Conservation (phyloP, 2,797 vertebrate species). For the Mycteria americana region DNA sequence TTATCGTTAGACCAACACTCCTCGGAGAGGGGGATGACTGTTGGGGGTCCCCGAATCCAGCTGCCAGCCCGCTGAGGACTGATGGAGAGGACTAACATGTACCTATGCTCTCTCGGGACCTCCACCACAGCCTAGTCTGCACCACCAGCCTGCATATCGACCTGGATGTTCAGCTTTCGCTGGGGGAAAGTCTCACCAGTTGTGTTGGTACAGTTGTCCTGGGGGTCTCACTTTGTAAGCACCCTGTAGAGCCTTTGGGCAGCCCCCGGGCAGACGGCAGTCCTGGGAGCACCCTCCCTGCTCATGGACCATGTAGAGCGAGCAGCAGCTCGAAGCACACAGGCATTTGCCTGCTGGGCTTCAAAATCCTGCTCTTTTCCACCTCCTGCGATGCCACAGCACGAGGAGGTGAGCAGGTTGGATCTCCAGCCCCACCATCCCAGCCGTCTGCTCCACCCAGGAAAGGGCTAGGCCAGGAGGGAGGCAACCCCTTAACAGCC, state of each 20-base stretch:
- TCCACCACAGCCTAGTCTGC: not conserved
- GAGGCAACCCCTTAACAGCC: not conserved
- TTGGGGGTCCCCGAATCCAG: not conserved
- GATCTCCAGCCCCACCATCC: not conserved
- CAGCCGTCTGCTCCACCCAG: not conserved
- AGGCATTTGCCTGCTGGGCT: not conserved
- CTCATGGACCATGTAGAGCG: not conserved
- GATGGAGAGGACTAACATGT: not conserved
- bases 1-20: not conserved
- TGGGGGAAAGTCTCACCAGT: not conserved
- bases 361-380: not conserved
- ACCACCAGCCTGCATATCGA: rapidly evolving
- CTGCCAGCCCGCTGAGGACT: not conserved
- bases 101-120: not conserved
- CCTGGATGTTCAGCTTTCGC: not conserved
- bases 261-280: not conserved
- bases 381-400: not conserved
- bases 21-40: rapidly evolving
- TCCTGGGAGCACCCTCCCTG: not conserved
- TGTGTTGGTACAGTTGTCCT: not conserved
- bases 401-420: not conserved
- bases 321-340: not conserved
- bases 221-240: not conserved
- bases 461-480: not conserved
- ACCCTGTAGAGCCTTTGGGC: not conserved